Conservation (phyloP, 2,888 invertebrate species). For the Netelia melanura region DNA sequence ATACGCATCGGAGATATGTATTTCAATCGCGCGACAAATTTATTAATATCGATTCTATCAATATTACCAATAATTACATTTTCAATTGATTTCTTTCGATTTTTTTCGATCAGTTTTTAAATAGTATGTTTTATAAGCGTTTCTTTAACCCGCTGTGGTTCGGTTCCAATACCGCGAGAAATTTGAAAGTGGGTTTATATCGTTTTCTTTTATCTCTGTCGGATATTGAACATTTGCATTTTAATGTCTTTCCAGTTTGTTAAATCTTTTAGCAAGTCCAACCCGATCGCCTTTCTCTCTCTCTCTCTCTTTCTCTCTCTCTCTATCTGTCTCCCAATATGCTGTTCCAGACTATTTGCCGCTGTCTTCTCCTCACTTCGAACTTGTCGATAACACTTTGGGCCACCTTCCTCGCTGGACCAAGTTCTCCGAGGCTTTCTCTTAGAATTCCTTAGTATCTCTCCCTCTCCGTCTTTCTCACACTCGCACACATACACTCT, state of each 20-base stretch:
- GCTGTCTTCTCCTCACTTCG: constrained; percentile 38
- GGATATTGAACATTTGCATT: constrained; percentile 41
- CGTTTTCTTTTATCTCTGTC: not conserved
- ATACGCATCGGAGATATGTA: not conserved
- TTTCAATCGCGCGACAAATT: no score
- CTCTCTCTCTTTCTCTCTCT: constrained; percentile 43
- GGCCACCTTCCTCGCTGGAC: constrained; percentile 51
- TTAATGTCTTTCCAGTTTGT: constrained; percentile 49
- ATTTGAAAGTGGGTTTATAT: not conserved
- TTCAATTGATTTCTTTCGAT: no score
- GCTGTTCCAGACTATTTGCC: constrained; percentile 16
- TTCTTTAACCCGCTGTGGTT: no score
- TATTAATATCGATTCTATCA: no score
- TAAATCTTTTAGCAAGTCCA: constrained; percentile 28
- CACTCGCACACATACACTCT: constrained; percentile 34
- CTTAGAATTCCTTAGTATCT: constrained; percentile 43
- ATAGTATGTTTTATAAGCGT: no score
- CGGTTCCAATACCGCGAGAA: not conserved
- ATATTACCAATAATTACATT: no score
- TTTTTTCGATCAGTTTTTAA: no score
- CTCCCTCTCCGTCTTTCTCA: constrained; percentile 28
- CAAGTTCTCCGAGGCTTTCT: constrained; percentile 49
- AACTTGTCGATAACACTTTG: constrained; percentile 70
- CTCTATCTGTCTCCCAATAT: constrained; percentile 22
- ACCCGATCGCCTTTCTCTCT: not conserved